Base-by-base conservation (phyloP, 2,113 vertebrate genomes). In the Corydoras maculifer region DNA sequence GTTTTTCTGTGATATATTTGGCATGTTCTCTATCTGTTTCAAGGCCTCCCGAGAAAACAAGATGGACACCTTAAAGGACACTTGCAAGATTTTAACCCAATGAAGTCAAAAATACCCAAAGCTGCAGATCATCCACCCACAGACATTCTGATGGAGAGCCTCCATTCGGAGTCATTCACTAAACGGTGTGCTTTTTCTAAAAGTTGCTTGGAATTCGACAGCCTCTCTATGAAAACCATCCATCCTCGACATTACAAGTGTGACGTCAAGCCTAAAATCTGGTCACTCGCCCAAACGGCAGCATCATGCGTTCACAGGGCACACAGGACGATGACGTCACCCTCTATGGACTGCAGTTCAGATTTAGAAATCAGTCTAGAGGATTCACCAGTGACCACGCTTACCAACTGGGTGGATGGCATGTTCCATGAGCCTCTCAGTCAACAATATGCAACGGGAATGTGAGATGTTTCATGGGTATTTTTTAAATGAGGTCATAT, bases 401-500 rank as follows among this genome's bases (percentile, higher is more conserved):
- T 99, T 77, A 93, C 94, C 92, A 96, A 98, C 86, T 99, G 97
- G 97, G 93, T 99, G 79, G 96, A 99, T 6, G 97, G 96, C 49
- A 94, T 97, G 73, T 99, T 99, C 84, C 94, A 97, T 5, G 93
- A 93, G 69, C 91, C 93, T 29, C 82, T 95, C 59, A 95, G 96
- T 82, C 90, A 92, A 58, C 94, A 95, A 79, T 91, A 88, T 86
- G 89, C 35, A 43, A 2, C 35, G 35, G 35, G 35, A 43, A 5
- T 43, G 35, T 43, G 35, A 43, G 35, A 43, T 43, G 35, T 43
- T 43, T 43, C 7, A 43, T 43, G 35, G 35, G 35, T 43, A 43
- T 43, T 43, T 43, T 25, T 43, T 43, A 0, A 43, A 43, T 43
- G 35, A 43, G 4, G 35, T 8, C 35, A 43, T 43, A 43, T 43